Conservation (phyloP, 2,797 vertebrate genomes). For the Borostomias antarcticus region DNA sequence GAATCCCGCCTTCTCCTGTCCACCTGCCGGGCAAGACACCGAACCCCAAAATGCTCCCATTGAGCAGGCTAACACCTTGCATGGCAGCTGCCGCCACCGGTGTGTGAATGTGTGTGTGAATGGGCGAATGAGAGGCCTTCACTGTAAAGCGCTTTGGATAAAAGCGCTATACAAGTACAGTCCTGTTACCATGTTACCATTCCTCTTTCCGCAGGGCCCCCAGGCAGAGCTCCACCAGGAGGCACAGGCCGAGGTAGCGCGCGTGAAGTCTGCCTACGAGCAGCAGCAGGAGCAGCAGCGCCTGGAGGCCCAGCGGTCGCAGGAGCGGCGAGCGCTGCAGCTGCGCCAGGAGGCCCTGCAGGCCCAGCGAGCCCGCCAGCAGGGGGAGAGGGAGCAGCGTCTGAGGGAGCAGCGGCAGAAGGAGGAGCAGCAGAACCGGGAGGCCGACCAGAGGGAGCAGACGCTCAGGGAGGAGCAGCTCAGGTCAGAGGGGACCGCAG, state of each 20-base stretch:
- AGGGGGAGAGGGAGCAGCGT: slow-evolving; percentile 75
- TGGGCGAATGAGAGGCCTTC: too few species aligned
- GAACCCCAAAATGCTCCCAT: too few species aligned
- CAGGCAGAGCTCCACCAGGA: slow-evolving; percentile 16
- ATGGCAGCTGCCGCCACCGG: too few species aligned
- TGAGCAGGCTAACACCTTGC: too few species aligned
- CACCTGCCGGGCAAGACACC: too few species aligned
- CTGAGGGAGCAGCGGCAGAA: slow-evolving; percentile 77
- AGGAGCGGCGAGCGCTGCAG: slow-evolving; percentile 79
- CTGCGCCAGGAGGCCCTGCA: slow-evolving; percentile 81
- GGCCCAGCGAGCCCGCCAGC: too few species aligned
- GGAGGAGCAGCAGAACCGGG: slow-evolving; percentile 76
- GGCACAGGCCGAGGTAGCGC: slow-evolving; percentile 38
- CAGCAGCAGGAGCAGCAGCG: slow-evolving; percentile 91
- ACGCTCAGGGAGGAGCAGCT: slow-evolving; percentile 70
- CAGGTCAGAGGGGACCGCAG: slow-evolving; percentile 63
- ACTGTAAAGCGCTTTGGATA: too few species aligned
- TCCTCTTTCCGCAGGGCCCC: slow-evolving; percentile 32
- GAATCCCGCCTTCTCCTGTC: too few species aligned
- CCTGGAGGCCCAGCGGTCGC: slow-evolving; percentile 73
- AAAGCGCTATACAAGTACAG: too few species aligned
- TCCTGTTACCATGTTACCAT: background rate
- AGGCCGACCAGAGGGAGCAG: slow-evolving; percentile 74
- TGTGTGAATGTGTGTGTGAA: too few species aligned
- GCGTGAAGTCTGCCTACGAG: slow-evolving; percentile 80